Evolutionary conservation across 2,888 invertebrate genomes (phyloP).

Genomic region (Polydrusus tereticollis): DNA sequence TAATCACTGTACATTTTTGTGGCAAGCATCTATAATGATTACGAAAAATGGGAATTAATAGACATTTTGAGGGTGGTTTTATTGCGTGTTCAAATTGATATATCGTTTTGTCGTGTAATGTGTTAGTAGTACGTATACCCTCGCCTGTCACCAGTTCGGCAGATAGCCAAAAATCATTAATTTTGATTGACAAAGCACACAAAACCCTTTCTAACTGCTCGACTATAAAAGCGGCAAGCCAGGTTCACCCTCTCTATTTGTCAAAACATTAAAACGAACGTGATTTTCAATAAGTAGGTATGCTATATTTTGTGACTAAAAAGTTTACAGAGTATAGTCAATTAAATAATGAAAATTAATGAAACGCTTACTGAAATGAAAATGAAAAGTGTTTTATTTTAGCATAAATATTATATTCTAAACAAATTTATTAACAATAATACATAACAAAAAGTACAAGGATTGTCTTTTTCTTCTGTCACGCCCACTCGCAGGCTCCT

Average conservation of each 20-base stretch:
- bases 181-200: slow-evolving; percentile 38
- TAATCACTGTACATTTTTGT: no score
- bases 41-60: no score
- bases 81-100: not conserved
- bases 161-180: slow-evolving; percentile 8
- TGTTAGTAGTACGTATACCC: not conserved
- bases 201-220: slow-evolving; percentile 34
- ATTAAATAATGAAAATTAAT: not conserved
- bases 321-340: not conserved
- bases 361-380: no score
- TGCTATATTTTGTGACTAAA: not conserved
- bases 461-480: no score
- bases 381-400: no score
- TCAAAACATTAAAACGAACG: slow-evolving; percentile 12
- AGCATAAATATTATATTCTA: no score
- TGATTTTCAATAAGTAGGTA: slow-evolving; percentile 14
- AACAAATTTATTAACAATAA: no score
- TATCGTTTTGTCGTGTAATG: slow-evolving; percentile 8
- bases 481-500: no score
- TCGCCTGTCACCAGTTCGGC: not conserved
- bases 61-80: no score
- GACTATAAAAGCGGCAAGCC: slow-evolving; percentile 10
- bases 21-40: no score
- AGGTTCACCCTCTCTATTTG: slow-evolving; percentile 18
- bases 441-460: no score